Base-by-base conservation (phyloP, 2,888 invertebrate genomes). In the Drosophila fungiperda region DNA sequence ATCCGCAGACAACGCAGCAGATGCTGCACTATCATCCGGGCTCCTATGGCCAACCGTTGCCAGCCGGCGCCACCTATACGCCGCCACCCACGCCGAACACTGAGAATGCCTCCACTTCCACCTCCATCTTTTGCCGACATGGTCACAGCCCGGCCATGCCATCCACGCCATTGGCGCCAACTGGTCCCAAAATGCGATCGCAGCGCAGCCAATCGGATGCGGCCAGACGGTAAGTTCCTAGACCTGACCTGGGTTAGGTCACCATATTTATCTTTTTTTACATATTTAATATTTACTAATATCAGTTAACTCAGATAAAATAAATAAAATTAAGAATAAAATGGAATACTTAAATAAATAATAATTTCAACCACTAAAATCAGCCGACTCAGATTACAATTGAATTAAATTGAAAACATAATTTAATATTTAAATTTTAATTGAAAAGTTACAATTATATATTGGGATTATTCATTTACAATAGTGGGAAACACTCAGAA, bases 141-240 rank as follows among this genome's bases (percentile, higher is more conserved):
- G 61, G 62, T 17, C 73, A 79, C 23, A 78, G 73, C n/a, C 73
- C 76, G n/a, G 23, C 58, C 63, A 55, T 89, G 72, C 61, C 90
- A 36, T 89, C 87, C 42, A 83, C 83, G 17, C 83, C 83, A 26
- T 45, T 82, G 87, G 76, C 87, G 64, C 80, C 89, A 68, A 61
- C 59, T 49, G 76, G 77, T 62, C 62, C 81, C 81, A 75, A 86
- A 78, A 83, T 90, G 82, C 82, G 91, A 23, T 80, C 92, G 69
- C 91, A 91, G 80, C 91, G 92, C 69, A 92, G 91, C 67, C 86
- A 91, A 71, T 90, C 92, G 48, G 93, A 93, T 87, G 89, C 91
- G 48, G 90, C 92, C 54, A 87, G 93, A 92, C 93, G 93, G 93
- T 93, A 87, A 90, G 91, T 83, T 57, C 15, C 6, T 2, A 9